Evolutionary conservation across 2,888 invertebrate genomes (phyloP).

Genomic region (Protula sp.): DNA sequence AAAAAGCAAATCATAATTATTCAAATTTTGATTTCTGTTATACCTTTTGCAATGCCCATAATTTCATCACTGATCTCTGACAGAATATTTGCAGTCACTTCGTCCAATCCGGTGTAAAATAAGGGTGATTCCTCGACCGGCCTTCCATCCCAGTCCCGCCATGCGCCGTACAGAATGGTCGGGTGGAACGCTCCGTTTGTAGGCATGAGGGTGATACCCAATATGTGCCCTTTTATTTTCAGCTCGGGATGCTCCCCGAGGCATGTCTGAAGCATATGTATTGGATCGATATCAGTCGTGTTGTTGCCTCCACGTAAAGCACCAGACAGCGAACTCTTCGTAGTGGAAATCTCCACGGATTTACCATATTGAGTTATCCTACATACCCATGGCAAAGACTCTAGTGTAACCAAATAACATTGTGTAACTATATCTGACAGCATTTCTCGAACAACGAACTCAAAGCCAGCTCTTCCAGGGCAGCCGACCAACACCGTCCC

Average conservation of each 20-base stretch:
- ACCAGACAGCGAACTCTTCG: slow-evolving; percentile 28
- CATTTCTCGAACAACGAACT: slow-evolving; percentile 28
- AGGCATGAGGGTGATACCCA: slow-evolving; percentile 31
- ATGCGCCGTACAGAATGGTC: slow-evolving; percentile 33
- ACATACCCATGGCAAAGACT: slow-evolving; percentile 39
- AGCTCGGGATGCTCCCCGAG: slow-evolving; percentile 29
- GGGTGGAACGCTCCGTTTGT: slow-evolving; percentile 31
- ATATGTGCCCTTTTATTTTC: slow-evolving; percentile 25
- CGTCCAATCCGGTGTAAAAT: slow-evolving; percentile 37
- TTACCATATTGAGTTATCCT: slow-evolving; percentile 32
- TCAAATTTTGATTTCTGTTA: too few species aligned
- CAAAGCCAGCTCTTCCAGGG: slow-evolving; percentile 40
- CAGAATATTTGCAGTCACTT: slow-evolving; percentile 27
- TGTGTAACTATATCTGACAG: slow-evolving; percentile 22
- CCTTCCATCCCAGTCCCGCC: slow-evolving; percentile 34
- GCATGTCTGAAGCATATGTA: slow-evolving; percentile 26
- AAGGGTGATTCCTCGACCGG: slow-evolving; percentile 29
- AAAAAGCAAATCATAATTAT: too few species aligned
- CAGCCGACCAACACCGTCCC: slow-evolving; percentile 32
- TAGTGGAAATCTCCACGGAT: slow-evolving; percentile 30
- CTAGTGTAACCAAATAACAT: slow-evolving; percentile 29
- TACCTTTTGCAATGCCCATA: slow-evolving; percentile 25
- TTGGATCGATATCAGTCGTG: neutral
- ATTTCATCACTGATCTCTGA: slow-evolving; percentile 32
- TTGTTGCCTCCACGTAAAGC: slow-evolving; percentile 24